Conservation (phyloP, 1,140 invertebrate genomes). For the Drosophila arizonae region DNA sequence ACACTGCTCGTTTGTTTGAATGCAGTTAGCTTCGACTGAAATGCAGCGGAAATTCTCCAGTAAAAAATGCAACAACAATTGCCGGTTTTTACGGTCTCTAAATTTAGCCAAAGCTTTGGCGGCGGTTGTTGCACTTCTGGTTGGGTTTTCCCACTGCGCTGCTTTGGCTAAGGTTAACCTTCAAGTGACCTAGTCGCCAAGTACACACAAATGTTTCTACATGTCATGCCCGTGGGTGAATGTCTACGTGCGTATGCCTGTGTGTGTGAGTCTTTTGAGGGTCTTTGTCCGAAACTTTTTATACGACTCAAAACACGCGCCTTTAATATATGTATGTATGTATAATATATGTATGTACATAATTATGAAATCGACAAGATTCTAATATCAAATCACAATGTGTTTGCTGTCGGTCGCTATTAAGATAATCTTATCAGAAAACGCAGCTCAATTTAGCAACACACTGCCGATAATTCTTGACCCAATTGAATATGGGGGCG, state of each 20-base stretch:
- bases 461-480: slow-evolving; percentile 20
- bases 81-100: slow-evolving; percentile 37
- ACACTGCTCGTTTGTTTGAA: background rate
- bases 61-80: slow-evolving; percentile 51
- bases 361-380: background rate
- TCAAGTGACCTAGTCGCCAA: slow-evolving; percentile 68
- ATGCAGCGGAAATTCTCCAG: slow-evolving; percentile 44
- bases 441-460: background rate
- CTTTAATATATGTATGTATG: background rate
- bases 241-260: background rate
- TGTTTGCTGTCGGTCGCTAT: background rate
- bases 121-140: slow-evolving; percentile 42
- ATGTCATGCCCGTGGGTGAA: slow-evolving; percentile 18
- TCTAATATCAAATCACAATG: slow-evolving; percentile 4
- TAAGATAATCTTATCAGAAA: slow-evolving; percentile 15
- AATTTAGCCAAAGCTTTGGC: slow-evolving; percentile 13
- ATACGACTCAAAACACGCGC: background rate
- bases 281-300: slow-evolving; percentile 32
- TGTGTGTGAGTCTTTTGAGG: slow-evolving; percentile 15
- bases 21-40: slow-evolving; percentile 22
- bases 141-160: slow-evolving; percentile 50
- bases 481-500: slow-evolving; percentile 11
- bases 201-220: slow-evolving; percentile 33
- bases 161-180: slow-evolving; percentile 65
- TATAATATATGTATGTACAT: background rate